These are phyloP conservation scores for Mesitornis unicolor DNA, from an alignment of 2,113 vertebrate species.

Conservation along the genomic window DNA sequence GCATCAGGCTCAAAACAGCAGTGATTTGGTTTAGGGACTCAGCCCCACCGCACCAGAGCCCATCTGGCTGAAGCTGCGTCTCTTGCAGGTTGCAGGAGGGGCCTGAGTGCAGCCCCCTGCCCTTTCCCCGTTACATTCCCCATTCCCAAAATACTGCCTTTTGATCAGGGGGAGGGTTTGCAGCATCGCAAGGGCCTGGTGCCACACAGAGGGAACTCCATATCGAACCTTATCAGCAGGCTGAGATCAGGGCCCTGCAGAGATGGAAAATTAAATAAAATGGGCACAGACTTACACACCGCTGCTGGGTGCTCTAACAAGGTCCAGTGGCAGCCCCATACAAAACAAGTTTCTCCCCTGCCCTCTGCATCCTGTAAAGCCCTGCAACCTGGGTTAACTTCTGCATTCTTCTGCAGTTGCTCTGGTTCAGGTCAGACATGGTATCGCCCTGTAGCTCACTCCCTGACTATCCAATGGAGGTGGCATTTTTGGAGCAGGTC, in stretches of 20 bases:
- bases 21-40: neutral
- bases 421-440: neutral
- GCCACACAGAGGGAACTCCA: neutral
- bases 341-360: neutral
- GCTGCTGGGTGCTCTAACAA: neutral
- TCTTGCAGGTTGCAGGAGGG: neutral
- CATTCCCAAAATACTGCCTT: neutral
- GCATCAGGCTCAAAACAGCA: neutral
- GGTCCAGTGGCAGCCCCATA: neutral
- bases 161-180: neutral
- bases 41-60: too few species aligned
- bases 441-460: neutral
- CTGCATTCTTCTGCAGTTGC: neutral
- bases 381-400: neutral
- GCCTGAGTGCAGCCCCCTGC: neutral
- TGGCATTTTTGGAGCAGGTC: neutral
- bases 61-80: neutral
- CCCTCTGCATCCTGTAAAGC: neutral
- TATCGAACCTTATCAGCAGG: neutral
- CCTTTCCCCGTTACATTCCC: neutral
- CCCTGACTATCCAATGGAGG: neutral
- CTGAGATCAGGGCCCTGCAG: neutral
- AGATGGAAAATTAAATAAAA: neutral
- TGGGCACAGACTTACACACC: neutral
- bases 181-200: accelerated